Evolutionary conservation across 2,113 vertebrate genomes (phyloP).

Genomic region (Elgaria multicarinata): DNA sequence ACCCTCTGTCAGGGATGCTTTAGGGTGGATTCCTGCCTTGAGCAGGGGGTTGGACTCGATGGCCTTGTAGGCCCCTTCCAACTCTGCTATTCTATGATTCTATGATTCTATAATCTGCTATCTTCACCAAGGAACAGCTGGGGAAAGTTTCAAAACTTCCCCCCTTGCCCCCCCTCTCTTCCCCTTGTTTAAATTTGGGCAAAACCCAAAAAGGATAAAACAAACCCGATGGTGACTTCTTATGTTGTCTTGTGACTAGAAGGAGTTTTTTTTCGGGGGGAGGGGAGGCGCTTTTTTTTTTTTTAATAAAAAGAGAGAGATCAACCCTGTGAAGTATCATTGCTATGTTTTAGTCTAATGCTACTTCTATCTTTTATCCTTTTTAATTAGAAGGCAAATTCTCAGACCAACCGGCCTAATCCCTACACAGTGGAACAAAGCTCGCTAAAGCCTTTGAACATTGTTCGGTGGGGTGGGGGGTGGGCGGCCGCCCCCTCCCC

Average conservation of each 20-base stretch:
- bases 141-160: conserved; percentile 76
- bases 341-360: conserved; percentile 94
- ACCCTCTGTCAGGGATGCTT: no score
- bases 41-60: no score
- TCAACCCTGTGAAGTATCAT: conserved; percentile 88
- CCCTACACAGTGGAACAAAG: conserved; percentile 99
- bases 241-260: conserved; percentile 85
- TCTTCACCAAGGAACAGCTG: conserved; percentile 64
- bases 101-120: no score
- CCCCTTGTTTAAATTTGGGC: background rate
- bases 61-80: no score
- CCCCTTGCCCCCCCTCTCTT: background rate
- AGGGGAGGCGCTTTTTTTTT: background rate
- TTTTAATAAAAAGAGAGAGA: conserved; percentile 64
- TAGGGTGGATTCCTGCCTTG: no score
- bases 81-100: no score
- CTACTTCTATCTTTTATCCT: conserved; percentile 97
- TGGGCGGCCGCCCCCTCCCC: conserved; percentile 82
- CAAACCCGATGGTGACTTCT: conserved; percentile 78
- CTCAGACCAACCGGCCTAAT: conserved; percentile 99
- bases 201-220: conserved; percentile 74
- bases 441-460: conserved; percentile 99
- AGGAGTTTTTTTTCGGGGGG: background rate
- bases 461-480: conserved; percentile 87
- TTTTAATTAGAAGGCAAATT: conserved; percentile 99